Evolutionary conservation across 2,797 vertebrate genomes (phyloP).

Genomic region (Danio albolineatus): DNA sequence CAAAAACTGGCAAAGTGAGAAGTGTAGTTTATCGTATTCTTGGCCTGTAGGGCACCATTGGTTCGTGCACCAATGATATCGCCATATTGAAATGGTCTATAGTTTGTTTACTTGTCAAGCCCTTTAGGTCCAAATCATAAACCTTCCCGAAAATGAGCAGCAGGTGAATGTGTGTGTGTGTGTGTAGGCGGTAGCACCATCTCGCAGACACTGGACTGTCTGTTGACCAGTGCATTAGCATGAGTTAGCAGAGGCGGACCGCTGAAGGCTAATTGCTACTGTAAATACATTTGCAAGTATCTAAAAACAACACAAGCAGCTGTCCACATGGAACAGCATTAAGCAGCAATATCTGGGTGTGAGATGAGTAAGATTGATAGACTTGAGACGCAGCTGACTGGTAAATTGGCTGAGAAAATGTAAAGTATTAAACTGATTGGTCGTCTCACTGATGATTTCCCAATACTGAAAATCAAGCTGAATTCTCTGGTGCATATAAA

Average conservation of each 20-base stretch:
- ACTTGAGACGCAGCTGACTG: slow-evolving; percentile 62
- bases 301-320: slow-evolving; percentile 65
- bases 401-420: slow-evolving; percentile 65
- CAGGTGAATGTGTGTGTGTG: slow-evolving; percentile 66
- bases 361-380: slow-evolving; percentile 60
- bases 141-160: slow-evolving; percentile 56
- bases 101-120: background rate
- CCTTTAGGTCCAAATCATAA: background rate
- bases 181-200: slow-evolving; percentile 69
- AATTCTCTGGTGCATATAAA: too few relatives aligned
- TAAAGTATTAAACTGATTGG: slow-evolving; percentile 62
- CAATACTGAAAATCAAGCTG: slow-evolving; percentile 2
- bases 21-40: background rate
- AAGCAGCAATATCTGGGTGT: slow-evolving; percentile 60
- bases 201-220: slow-evolving; percentile 66
- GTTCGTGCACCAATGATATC: too few relatives aligned
- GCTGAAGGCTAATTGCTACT: slow-evolving; percentile 69
- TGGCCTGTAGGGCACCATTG: too few relatives aligned
- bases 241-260: slow-evolving; percentile 63
- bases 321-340: slow-evolving; percentile 60
- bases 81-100: background rate
- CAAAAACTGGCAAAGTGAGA: background rate
- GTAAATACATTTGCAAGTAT: slow-evolving; percentile 76
- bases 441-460: slow-evolving; percentile 48
- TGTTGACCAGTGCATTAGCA: slow-evolving; percentile 73